Base-by-base conservation (phyloP, 2,797 vertebrate genomes). In the Spatula versicolor region DNA sequence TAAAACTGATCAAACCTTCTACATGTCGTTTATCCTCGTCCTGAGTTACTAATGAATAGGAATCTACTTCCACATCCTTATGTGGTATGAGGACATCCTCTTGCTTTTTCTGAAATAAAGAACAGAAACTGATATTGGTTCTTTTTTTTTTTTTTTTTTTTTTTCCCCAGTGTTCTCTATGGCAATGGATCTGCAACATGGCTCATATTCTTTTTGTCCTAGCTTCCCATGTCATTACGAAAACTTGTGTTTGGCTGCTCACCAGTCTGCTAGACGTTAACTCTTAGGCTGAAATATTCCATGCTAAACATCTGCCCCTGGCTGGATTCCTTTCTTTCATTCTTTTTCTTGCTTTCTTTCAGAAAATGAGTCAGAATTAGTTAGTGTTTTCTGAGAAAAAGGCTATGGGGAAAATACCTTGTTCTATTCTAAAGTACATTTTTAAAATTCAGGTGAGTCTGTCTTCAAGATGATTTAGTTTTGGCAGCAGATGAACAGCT, bases 281-380 rank as follows among this genome's bases (percentile, higher is more conserved):
- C 79, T 81, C 84, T 43, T 86, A 66, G 50, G 39, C 77, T 92
- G 59, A 94, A 96, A 73, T 90, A 84, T 69, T 94, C 63, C 67
- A n/a, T 62, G 62, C 37, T 91, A 86, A 96, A 92, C 66, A 50
- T 95, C 91, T 96, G 88, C 92, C 93, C 55, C 63, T 92, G 93
- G 91, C 94, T 92, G 86, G 91, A 92, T 96, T 96, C 85, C 92
- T 92, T 83, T 88, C 69, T 94, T 94, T 93, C 81, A 84, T 80
- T 90, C 15, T 59, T 92, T 11, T 86, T 50, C 48, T 50, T 50
- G 23, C 26, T 93, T 76, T 76, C 75, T 91, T 89, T 95, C 62
- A 90, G 74, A 95, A 95, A 88, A 86, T 96, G 93, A 95, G 93
- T 95, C 95, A 95, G 85, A 84, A 95, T 95, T 95, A 1, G 19